These are phyloP conservation scores for Gambusia yucatana DNA, from an alignment of 2,797 vertebrate species.

Conservation along the genomic window DNA sequence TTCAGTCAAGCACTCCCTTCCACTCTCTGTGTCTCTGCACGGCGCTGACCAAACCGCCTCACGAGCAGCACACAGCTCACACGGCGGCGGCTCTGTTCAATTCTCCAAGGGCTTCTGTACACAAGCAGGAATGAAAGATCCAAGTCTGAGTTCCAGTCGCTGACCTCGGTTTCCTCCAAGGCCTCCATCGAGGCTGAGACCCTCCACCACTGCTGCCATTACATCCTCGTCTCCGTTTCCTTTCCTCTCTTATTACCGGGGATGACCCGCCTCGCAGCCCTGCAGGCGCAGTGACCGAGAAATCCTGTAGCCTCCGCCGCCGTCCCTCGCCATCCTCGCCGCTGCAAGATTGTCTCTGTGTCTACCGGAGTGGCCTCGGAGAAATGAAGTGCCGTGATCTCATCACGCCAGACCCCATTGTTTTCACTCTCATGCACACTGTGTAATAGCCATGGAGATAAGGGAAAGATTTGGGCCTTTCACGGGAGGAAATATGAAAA, in stretches of 20 bases:
- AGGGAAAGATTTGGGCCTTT: slow-evolving; percentile 76
- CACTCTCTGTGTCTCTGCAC: slow-evolving; percentile 26
- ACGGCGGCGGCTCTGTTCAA: slow-evolving; percentile 16
- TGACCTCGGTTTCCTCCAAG: slow-evolving; percentile 54
- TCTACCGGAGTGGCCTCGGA: slow-evolving; percentile 61
- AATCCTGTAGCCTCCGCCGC: slow-evolving; percentile 53
- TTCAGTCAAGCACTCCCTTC: slow-evolving; percentile 49
- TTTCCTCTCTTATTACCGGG: slow-evolving; percentile 55
- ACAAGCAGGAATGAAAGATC: slow-evolving; percentile 59
- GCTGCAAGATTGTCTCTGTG: slow-evolving; percentile 62
- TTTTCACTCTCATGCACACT: slow-evolving; percentile 74
- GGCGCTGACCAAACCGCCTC: slow-evolving; percentile 21
- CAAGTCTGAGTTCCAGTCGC: slow-evolving; percentile 65
- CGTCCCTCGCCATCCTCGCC: slow-evolving; percentile 38
- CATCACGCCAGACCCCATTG: slow-evolving; percentile 72
- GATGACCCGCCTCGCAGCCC: slow-evolving; percentile 62
- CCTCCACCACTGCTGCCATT: slow-evolving; percentile 25
- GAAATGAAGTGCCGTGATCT: slow-evolving; percentile 75
- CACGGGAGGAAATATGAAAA: slow-evolving; percentile 68
- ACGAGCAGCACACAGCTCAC: slow-evolving; percentile 11
- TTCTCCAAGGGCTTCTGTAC: slow-evolving; percentile 50
- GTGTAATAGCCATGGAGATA: slow-evolving; percentile 77
- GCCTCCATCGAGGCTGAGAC: slow-evolving; percentile 38
- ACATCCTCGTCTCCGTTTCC: neutral
- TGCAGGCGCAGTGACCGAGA: slow-evolving; percentile 64